These are phyloP conservation scores for Helostoma temminkii DNA, from an alignment of 2,797 vertebrate species.

Conservation along the genomic window DNA sequence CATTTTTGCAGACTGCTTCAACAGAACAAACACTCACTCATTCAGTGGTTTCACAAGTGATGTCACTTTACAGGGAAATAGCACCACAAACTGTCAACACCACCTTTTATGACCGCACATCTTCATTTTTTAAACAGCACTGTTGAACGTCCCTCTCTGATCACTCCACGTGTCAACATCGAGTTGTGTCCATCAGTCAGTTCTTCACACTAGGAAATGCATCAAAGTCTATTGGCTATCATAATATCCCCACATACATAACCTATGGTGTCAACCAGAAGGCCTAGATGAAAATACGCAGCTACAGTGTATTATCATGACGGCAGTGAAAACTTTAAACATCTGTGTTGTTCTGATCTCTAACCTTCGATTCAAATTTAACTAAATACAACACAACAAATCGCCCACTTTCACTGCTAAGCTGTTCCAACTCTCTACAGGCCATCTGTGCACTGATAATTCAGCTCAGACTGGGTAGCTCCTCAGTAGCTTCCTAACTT, in stretches of 20 bases:
- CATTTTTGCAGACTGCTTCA: background rate
- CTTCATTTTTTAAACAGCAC: background rate
- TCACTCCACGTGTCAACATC: background rate
- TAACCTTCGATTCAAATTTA: background rate
- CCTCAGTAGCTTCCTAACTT: background rate
- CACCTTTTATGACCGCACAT: background rate
- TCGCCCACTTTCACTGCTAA: background rate
- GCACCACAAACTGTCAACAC: background rate
- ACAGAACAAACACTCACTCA: background rate
- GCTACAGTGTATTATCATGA: background rate
- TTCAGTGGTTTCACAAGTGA: background rate
- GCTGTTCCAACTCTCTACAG: background rate
- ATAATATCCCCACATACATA: background rate
- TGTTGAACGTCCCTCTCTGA: background rate
- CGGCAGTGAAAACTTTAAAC: background rate
- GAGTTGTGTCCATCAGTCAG: background rate
- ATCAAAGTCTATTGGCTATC: conserved; percentile 4
- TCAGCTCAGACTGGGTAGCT: background rate
- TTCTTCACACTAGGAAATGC: conserved; percentile 18
- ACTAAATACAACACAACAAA: background rate
- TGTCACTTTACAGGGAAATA: background rate
- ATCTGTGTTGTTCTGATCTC: background rate
- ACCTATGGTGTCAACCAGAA: conserved; percentile 1
- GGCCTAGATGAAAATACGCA: conserved; percentile 1
- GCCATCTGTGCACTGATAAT: background rate